Conservation (phyloP, 1,140 invertebrate genomes). For the Tetraneura akinire region DNA sequence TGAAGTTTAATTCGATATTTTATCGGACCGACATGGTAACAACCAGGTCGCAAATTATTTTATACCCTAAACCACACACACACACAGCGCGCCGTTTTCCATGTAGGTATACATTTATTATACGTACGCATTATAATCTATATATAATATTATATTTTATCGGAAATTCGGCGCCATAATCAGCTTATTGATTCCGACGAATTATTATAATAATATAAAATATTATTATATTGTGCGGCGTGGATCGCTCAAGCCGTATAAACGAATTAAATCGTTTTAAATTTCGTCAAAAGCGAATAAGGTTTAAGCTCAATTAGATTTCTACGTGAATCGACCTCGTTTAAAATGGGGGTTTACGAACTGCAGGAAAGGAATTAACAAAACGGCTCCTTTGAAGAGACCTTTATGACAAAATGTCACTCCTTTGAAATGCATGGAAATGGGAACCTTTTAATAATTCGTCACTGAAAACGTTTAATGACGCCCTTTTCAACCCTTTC, state of each 20-base stretch:
- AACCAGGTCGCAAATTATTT: too few species aligned
- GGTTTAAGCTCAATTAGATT: slow-evolving; percentile 49
- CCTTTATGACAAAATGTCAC: slow-evolving; percentile 51
- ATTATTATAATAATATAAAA: slow-evolving; percentile 14
- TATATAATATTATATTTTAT: too few species aligned
- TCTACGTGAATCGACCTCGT: slow-evolving; percentile 32
- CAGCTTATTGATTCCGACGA: slow-evolving; percentile 36
- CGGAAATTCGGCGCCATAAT: background rate
- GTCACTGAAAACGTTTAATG: slow-evolving; percentile 50
- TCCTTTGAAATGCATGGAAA: slow-evolving; percentile 35
- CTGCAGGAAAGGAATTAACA: slow-evolving; percentile 20
- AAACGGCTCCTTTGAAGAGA: slow-evolving; percentile 49
- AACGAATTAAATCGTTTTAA: slow-evolving; percentile 45
- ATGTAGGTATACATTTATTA: too few species aligned
- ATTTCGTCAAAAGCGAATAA: slow-evolving; percentile 45
- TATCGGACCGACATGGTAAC: too few species aligned
- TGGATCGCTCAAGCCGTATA: slow-evolving; percentile 24
- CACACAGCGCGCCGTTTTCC: too few species aligned
- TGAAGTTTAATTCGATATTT: slow-evolving; percentile 20
- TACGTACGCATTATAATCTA: too few species aligned
- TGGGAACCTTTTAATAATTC: slow-evolving; percentile 47
- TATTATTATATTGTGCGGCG: background rate
- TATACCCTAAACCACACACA: background rate
- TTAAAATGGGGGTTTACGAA: slow-evolving; percentile 1
- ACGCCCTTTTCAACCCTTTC: slow-evolving; percentile 48